phyloP scores from a whole-genome alignment of 2,888 invertebrate genomes.

The Platycheirus albimanus region DNA sequence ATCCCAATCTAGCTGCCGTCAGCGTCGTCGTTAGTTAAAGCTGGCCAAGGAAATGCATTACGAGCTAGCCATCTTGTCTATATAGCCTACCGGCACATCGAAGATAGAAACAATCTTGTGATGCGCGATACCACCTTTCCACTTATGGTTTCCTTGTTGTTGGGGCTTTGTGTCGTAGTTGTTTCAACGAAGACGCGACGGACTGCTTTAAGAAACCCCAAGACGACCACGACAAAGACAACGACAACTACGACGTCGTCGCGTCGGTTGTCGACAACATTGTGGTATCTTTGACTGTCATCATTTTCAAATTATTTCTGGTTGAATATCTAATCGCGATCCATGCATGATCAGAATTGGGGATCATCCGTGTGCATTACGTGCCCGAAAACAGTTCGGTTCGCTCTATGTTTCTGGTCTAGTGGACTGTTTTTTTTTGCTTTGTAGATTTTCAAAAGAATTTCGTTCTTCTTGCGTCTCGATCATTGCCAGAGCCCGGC shows the following conservation, averaged over 20 bases:
- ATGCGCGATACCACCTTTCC: conserved; percentile 66
- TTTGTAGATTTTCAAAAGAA: conserved; percentile 65
- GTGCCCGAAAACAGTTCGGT: conserved; percentile 63
- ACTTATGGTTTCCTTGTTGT: conserved; percentile 51
- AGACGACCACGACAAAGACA: conserved; percentile 49
- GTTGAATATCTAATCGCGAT: conserved; percentile 83
- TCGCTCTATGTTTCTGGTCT: conserved; percentile 48
- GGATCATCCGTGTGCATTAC: conserved; percentile 73
- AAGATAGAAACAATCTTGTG: conserved; percentile 68
- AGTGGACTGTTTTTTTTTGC: conserved; percentile 57
- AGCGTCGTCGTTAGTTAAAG: conserved; percentile 46
- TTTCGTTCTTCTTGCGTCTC: conserved; percentile 16
- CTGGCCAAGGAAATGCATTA: conserved; percentile 60
- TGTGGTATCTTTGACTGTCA: conserved; percentile 82
- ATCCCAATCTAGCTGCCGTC: conserved; percentile 45
- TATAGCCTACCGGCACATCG: conserved; percentile 55
- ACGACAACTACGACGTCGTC: no score
- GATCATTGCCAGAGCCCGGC: no score
- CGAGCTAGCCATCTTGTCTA: conserved; percentile 52
- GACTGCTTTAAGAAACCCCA: not conserved
- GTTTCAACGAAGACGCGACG: no score
- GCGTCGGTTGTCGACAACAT: no score
- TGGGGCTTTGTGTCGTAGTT: conserved; percentile 43
- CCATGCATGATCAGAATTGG: conserved; percentile 81
- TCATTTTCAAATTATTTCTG: conserved; percentile 84